Evolutionary conservation across 2,113 vertebrate genomes (phyloP), one percentile per base, ranked within the genome.

Genomic region (Herpetotheres cachinnans): DNA sequence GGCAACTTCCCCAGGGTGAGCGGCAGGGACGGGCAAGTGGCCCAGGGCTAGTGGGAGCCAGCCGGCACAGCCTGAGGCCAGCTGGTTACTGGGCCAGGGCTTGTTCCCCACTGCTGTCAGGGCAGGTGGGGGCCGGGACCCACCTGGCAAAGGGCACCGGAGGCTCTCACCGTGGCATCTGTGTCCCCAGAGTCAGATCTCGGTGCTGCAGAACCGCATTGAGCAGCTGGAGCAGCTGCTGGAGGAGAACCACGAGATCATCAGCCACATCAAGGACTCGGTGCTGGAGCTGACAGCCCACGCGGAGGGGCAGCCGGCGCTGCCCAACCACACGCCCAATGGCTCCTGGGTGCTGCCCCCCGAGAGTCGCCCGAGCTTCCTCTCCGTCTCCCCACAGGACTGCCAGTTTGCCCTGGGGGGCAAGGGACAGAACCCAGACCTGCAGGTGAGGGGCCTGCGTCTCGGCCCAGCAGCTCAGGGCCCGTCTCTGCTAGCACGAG

Each of bases 221-320:
- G 99, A 99, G 97, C 99, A 99, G 98, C 98, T 99, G 97, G 99
- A 99, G 82, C 99, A 99, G 98, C 99, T 99, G 59, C 96, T 99
- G 97, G 99, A 99, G 92, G 99, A 99, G 97, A 99, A 99, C 98
- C 99, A 99, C 34, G 99, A 99, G 97, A 99, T 99, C 97, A 99
- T 99, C 98, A 99, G 99, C 97, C 99, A 99, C 98, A 99, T 99
- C 98, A 99, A 99, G 97, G 99, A 99, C 98, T 99, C 99, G 0
- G 99, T 99, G 93, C 98, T 99, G 98, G 99, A 99, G 98, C 98
- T 99, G 96, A 99, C 99, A 1, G 99, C 99, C 94, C 99, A 99
- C 0, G 99, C 98, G 0, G 99, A 99, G 36, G 98, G 97, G 36
- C 97, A 96, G 81, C 95, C 96, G 0, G 65, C 42, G 3, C 97